Base-by-base conservation (phyloP, 2,113 vertebrate genomes). In the Amazona vittata region DNA sequence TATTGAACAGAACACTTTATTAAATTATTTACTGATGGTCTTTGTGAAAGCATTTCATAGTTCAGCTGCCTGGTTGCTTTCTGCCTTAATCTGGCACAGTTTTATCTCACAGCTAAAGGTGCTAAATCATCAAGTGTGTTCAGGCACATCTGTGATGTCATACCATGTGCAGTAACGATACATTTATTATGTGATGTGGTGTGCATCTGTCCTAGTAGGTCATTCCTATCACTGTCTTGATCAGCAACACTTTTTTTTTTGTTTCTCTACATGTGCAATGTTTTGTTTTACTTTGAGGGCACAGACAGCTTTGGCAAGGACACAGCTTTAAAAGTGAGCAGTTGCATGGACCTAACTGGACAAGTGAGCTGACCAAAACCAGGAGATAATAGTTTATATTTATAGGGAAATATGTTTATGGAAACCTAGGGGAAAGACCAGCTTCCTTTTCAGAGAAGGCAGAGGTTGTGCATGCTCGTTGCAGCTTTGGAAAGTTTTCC, bases 61-160 rank as follows among this genome's bases (percentile, higher is more conserved):
- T 68, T 93, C 10, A 17, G 73, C 90, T 93, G 88, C 86, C 35
- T 91, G 77, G 52, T 57, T 81, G 24, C 80, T 86, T 89, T 93
- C 74, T 68, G 39, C 39, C 69, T 76, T 86, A 57, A 75, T 89
- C 57, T 92, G 77, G 69, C 81, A 76, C 62, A 86, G 69, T 69
- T 96, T 93, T 82, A 83, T 96, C 73, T 84, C 47, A 47, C 83
- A 91, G 89, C 69, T 85, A 86, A 91, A 94, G 86, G 86, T 81
- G 77, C 84, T 93, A 96, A 96, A 96, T 91, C 94, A 65, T 91
- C 50, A 29, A 92, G 67, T 63, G 44, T 79, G 69, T 69, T 78
- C 57, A 82, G 82, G 83, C 86, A 91, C 70, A 57, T 79, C 89
- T 92, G 69, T 92, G 91, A 92, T 93, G 37, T 92, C 81, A 79